A percentile compares a stretch with the other conserved stretches of the same genome.
phyloP scores from a whole-genome alignment of 2,113 vertebrate genomes.

The Sminthopsis crassicaudata region DNA sequence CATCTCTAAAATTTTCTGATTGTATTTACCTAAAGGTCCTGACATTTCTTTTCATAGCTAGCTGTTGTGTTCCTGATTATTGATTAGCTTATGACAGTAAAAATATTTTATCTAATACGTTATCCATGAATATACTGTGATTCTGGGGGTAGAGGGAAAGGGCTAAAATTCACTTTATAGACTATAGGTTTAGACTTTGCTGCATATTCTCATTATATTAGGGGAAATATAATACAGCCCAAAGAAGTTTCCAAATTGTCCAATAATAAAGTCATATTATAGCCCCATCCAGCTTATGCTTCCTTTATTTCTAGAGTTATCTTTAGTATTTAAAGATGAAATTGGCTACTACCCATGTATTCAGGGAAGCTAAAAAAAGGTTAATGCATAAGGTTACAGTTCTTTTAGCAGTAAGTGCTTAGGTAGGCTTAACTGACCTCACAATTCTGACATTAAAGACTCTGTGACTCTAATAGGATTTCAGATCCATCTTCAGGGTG shows the following conservation, averaged over 20 bases:
- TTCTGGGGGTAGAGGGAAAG: background rate
- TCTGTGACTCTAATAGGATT: background rate
- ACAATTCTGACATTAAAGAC: slow-evolving; percentile 47
- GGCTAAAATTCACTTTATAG: background rate
- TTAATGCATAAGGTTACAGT: slow-evolving; percentile 24
- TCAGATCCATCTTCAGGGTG: background rate
- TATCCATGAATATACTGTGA: background rate
- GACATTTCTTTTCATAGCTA: background rate
- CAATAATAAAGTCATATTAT: slow-evolving; percentile 17
- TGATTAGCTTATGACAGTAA: slow-evolving; percentile 8
- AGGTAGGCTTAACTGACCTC: background rate
- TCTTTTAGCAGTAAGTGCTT: slow-evolving; percentile 29
- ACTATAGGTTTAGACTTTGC: background rate
- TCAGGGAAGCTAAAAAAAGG: slow-evolving; percentile 15
- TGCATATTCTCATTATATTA: slow-evolving; percentile 21
- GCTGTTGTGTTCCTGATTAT: slow-evolving; percentile 19
- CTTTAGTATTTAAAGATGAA: slow-evolving; percentile 56
- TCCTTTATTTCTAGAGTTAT: slow-evolving; percentile 37
- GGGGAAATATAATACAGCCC: slow-evolving; percentile 6
- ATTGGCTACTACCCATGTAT: slow-evolving; percentile 32
- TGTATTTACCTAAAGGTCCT: background rate
- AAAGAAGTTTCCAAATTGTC: slow-evolving; percentile 38
- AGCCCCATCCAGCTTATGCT: slow-evolving; percentile 40
- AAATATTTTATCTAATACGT: background rate
- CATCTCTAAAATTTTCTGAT: background rate